A percentile compares a stretch with the other conserved stretches of the same genome.
Conservation (phyloP, 1,140 invertebrate genomes). For the Dendrolimus kikuchii region DNA sequence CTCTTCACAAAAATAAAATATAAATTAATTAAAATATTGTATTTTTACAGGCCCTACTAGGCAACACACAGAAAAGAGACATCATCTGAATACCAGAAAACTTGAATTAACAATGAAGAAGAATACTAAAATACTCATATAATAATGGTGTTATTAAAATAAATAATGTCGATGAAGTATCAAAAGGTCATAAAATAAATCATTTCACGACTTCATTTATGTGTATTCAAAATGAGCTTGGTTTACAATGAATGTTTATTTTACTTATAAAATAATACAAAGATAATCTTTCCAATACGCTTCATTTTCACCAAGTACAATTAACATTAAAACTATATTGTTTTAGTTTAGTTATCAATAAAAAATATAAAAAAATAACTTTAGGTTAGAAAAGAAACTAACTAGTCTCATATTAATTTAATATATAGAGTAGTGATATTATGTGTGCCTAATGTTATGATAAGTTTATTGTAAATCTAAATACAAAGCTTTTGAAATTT, state of each 20-base stretch:
- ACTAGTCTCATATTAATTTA: conserved; percentile 69
- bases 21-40: conserved; percentile 3
- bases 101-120: no score
- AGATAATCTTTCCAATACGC: conserved; percentile 43
- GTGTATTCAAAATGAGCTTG: conserved; percentile 24
- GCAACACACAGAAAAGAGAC: conserved; percentile 56
- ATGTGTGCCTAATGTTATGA: conserved; percentile 56
- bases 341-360: conserved; percentile 18
- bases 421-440: conserved; percentile 52
- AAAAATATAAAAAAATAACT: conserved; percentile 42
- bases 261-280: conserved; percentile 25
- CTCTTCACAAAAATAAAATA: no score
- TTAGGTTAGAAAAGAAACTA: conserved; percentile 60
- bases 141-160: no score
- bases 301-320: conserved; percentile 67
- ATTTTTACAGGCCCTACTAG: conserved; percentile 56
- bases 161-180: not conserved
- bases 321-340: conserved; percentile 30
- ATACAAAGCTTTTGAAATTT: conserved; percentile 7
- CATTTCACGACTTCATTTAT: not conserved
- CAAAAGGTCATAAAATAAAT: conserved; percentile 1
- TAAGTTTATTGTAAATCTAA: conserved; percentile 15
- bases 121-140: no score
- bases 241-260: conserved; percentile 8
- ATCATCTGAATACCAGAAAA: conserved; percentile 39